Percentiles rank a stretch among this genome's conserved stretches.
These are phyloP conservation scores for Mechanitis messenoides DNA, from an alignment of 2,888 invertebrate genomes.

Conservation along the genomic window DNA sequence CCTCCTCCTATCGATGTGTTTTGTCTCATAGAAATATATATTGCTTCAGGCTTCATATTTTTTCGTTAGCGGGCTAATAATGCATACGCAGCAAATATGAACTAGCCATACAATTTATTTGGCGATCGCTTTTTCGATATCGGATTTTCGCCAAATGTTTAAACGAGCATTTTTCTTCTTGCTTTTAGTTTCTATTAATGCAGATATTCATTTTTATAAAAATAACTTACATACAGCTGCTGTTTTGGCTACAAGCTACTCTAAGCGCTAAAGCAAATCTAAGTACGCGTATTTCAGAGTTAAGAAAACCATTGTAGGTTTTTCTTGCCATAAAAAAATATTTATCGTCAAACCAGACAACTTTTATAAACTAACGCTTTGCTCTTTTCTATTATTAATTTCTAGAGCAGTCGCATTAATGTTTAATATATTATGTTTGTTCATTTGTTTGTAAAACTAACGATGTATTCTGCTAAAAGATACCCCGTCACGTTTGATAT, in stretches of 20 bases:
- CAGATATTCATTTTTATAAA: too few species aligned
- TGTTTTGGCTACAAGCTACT: too few species aligned
- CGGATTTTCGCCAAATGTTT: too few species aligned
- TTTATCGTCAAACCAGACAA: too few species aligned
- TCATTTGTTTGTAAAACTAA: constrained; percentile 8
- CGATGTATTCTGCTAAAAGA: neutral
- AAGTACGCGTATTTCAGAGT: too few species aligned
- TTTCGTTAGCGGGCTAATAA: constrained; percentile 10
- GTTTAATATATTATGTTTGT: constrained; percentile 6
- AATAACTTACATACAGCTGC: too few species aligned
- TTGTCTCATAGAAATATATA: constrained; percentile 47
- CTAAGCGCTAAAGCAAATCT: too few species aligned
- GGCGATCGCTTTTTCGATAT: too few species aligned
- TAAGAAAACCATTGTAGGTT: too few species aligned
- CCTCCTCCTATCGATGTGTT: constrained; percentile 39
- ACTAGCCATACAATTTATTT: neutral
- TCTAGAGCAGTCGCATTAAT: neutral
- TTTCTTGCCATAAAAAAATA: too few species aligned
- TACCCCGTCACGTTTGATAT: neutral
- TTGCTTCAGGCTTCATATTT: constrained; percentile 36
- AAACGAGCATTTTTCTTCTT: too few species aligned
- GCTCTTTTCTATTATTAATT: neutral
- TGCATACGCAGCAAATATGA: constrained; percentile 1
- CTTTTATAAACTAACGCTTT: neutral
- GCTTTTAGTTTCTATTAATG: too few species aligned